Evolutionary conservation across 2,888 invertebrate species (phyloP).

Genomic region (Drosophila demipolita): DNA sequence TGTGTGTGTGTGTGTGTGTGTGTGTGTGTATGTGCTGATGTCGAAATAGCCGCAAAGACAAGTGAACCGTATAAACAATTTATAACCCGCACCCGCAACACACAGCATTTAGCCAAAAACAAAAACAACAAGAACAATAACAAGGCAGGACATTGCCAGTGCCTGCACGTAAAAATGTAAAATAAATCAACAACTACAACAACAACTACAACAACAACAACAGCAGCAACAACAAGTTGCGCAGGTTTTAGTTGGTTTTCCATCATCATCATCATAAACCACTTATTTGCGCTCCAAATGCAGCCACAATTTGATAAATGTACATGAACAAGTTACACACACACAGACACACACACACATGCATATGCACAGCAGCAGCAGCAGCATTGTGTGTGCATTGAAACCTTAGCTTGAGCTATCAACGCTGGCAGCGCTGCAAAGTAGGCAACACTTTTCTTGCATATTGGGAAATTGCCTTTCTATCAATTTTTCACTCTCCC

Average conservation of each 20-base stretch:
- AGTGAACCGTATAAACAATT: conserved; percentile 78
- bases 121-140: conserved; percentile 30
- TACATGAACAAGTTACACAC: conserved; percentile 34
- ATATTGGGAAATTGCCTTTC: not conserved
- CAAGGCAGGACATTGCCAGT: conserved; percentile 50
- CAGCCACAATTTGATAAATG: conserved; percentile 76
- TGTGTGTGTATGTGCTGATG: conserved; percentile 55
- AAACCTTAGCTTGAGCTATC: conserved; percentile 22
- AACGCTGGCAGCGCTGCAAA: conserved; percentile 36
- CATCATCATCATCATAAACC: conserved; percentile 71
- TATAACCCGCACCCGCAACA: conserved; percentile 64
- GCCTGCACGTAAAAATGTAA: conserved; percentile 72
- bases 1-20: conserved; percentile 11
- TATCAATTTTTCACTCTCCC: not conserved
- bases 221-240: conserved; percentile 26
- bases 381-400: not conserved
- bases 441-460: conserved; percentile 45
- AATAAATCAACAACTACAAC: conserved; percentile 55
- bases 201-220: not conserved
- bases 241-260: conserved; percentile 4
- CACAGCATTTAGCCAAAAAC: conserved; percentile 54
- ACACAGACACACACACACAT: conserved; percentile 17
- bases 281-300: conserved; percentile 80
- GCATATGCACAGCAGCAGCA: not conserved
- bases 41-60: conserved; percentile 78